Conservation (phyloP, 1,140 invertebrate species). For the Akabosia matsudoensis region DNA sequence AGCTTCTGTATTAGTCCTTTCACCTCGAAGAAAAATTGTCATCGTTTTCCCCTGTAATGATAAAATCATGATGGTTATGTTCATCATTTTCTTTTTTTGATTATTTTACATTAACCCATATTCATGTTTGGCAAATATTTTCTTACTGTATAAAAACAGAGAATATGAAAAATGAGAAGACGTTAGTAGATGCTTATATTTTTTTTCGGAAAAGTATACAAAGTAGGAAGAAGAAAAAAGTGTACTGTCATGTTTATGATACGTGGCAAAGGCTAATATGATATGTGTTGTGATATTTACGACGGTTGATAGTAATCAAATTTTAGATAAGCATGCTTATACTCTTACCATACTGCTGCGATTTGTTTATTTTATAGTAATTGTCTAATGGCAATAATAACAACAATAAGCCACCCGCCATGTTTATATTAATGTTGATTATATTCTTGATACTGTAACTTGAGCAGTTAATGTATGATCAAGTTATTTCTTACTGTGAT, state of each 20-base stretch:
- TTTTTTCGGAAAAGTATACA: no score
- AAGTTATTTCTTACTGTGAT: background rate
- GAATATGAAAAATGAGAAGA: no score
- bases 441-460: no score
- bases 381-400: background rate
- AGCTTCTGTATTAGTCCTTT: background rate
- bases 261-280: no score
- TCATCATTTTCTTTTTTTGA: background rate
- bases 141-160: background rate
- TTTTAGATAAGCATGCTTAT: no score
- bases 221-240: no score
- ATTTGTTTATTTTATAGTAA: background rate
- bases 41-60: background rate
- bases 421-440: background rate
- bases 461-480: background rate
- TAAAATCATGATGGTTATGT: background rate
- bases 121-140: background rate
- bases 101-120: background rate
- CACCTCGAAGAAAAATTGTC: background rate
- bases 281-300: no score
- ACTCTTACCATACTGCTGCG: background rate
- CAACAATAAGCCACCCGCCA: background rate
- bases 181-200: no score
- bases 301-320: no score
- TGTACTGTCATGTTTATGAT: no score